These are phyloP conservation scores for Pseudopleuronectes americanus DNA, from an alignment of 2,797 vertebrate species.

Conservation along the genomic window DNA sequence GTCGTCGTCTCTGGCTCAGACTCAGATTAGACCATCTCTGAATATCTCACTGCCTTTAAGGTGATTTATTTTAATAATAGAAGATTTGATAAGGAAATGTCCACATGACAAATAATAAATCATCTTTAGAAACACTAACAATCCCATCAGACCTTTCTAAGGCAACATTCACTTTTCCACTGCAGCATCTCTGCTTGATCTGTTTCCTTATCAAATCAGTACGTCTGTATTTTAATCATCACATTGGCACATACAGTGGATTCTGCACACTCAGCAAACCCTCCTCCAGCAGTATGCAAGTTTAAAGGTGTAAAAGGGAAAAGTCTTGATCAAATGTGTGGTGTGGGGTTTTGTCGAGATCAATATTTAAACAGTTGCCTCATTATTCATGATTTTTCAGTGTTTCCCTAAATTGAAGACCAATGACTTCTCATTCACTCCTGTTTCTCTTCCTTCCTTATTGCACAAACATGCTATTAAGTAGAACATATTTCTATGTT, in stretches of 20 bases:
- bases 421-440: conserved; percentile 19
- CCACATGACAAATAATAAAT: too few relatives aligned
- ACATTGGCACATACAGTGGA: not conserved
- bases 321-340: not conserved
- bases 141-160: too few relatives aligned
- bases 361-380: conserved; percentile 25
- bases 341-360: conserved; percentile 1
- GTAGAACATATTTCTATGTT: conserved; percentile 53
- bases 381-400: conserved; percentile 12
- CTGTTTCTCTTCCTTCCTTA: conserved; percentile 20
- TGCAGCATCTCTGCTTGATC: too few relatives aligned
- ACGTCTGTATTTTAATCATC: too few relatives aligned
- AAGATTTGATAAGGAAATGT: too few relatives aligned
- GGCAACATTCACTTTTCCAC: too few relatives aligned
- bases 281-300: not conserved
- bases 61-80: too few relatives aligned
- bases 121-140: too few relatives aligned
- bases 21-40: too few relatives aligned
- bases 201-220: too few relatives aligned
- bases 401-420: conserved; percentile 11
- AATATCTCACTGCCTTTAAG: too few relatives aligned
- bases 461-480: conserved; percentile 38
- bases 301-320: not conserved
- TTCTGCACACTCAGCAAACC: not conserved
- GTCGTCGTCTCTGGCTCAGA: too few relatives aligned